Base-by-base conservation (phyloP, 2,113 vertebrate species). In the Istiophorus platypterus region DNA sequence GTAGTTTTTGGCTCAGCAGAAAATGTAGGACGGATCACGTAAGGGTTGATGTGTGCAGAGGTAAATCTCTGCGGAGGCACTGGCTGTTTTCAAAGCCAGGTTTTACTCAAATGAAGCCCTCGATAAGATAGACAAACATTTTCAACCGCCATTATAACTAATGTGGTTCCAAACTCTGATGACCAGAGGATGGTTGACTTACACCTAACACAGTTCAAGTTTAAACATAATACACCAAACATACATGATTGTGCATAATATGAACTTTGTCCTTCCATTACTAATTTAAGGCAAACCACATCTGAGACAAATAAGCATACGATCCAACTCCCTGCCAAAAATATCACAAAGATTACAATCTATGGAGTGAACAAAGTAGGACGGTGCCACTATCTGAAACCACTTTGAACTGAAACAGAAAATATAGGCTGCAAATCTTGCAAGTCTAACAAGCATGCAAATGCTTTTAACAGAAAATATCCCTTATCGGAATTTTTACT, bases 11-110 rank as follows among this genome's bases (percentile, higher is more conserved):
- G 51, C 68, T 34, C 3, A 14, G 65, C 26, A 39, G 51, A 24
- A 85, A 66, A 80, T 65, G n/a, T 65, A 49, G 42, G 58, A 52
- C 61, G 66, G 54, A 76, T 42, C 49, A 72, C 66, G 61, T 41
- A 0, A 18, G 76, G 72, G 18, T 58, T n/a, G 61, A 66, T 14
- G 57, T 71, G 58, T 31, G 29, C 12, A 61, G 57, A 75, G 58
- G 72, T 75, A 51, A 80, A 42, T n/a, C 51, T 27, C 49, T 26
- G 13, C 29, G 54, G 8, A 82, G 49, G 65, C 22, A 49, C 42
- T 77, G 64, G 52, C 72, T 76, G 26, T 51, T 70, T 15, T 65
- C 10, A 58, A 45, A 67, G 83, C 52, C 37, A 80, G n/a, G 39
- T 85, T 56, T 52, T 34, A 76, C 26, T 81, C 34, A 72, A 29